phyloP scores from a whole-genome alignment of 1,140 invertebrate genomes.

The Dendrolimus kikuchii region DNA sequence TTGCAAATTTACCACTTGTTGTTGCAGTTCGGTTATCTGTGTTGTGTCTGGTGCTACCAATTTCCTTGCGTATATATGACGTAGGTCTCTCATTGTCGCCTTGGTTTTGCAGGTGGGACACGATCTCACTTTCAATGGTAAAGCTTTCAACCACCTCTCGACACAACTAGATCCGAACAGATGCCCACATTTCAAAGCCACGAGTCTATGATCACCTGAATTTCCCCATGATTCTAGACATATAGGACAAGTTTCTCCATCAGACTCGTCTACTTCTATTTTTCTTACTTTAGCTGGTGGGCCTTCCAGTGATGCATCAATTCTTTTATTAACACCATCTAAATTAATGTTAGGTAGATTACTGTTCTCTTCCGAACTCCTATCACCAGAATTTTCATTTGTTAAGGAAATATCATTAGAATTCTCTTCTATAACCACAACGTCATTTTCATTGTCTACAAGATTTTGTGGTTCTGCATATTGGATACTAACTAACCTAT shows the following conservation, averaged over 20 bases:
- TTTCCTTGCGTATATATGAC: slow-evolving; percentile 74
- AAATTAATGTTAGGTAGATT: too few relatives aligned
- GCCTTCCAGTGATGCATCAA: slow-evolving; percentile 14
- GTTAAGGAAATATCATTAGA: too few relatives aligned
- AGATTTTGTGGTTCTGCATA: too few relatives aligned
- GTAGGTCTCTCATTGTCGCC: slow-evolving; percentile 81
- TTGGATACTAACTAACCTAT: too few relatives aligned
- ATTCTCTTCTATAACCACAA: too few relatives aligned
- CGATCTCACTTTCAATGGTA: slow-evolving; percentile 48
- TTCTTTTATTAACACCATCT: too few relatives aligned
- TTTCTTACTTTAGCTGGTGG: slow-evolving; percentile 52
- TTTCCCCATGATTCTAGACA: slow-evolving; percentile 92
- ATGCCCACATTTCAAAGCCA: slow-evolving; percentile 91
- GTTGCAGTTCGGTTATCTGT: slow-evolving; percentile 70
- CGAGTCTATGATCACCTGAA: slow-evolving; percentile 87
- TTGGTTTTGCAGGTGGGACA: slow-evolving; percentile 93
- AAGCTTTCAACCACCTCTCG: slow-evolving; percentile 80
- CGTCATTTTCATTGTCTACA: too few relatives aligned
- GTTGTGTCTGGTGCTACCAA: slow-evolving; percentile 68
- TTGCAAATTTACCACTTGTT: slow-evolving; percentile 62
- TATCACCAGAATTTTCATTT: too few relatives aligned
- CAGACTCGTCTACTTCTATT: slow-evolving; percentile 62
- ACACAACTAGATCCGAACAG: slow-evolving; percentile 91
- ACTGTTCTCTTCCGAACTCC: too few relatives aligned
- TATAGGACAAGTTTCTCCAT: slow-evolving; percentile 86